Evolutionary conservation across 2,888 invertebrate genomes (phyloP), one percentile per base, ranked within the genome.

Genomic region (Trachelus iudaicus): DNA sequence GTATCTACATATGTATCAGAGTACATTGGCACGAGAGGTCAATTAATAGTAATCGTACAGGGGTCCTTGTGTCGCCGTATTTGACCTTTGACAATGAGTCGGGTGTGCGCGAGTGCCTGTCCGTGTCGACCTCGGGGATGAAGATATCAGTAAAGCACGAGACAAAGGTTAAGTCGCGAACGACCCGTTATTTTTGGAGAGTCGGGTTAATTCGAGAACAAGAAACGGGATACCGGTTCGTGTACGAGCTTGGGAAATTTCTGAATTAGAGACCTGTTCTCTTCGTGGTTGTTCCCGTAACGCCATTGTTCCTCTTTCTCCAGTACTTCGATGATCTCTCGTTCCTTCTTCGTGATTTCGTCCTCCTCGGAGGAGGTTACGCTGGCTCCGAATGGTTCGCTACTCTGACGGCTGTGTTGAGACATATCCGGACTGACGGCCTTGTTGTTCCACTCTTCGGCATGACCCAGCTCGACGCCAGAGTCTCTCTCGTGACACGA

Each of bases 361-460:
- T 96, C 96, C 90, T 97, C 97, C 88, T 96, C 96, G 13, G 92
- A 92, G 11, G 96, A 96, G 69, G 95, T 95, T 75, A 95, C 93
- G 87, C 95, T 94, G 12, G 95, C 95, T 15, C 92, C 92, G 91
- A 95, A 95, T 6, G 95, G 95, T 92, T 96, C 96, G 91, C 96
- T 96, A 87, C 96, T 96, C 89, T 96, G 96, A 85, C 96, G 94
- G 87, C 96, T 96, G 87, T 96, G 96, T 85, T 95, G 94, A 0
- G 91, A 91, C 91, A 91, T 91, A 79, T 91, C 91, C 0, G 91
- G 91, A 73, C 91, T 91, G 35, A 91, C 88, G 3, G 91, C 89
- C 77, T 91, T 91, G 79, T 91, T 91, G 12, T 87, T 83, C 91
- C 91, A 91, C 68, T 92, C 91, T 77, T 92, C 92, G 13, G 89